Evolutionary conservation across 1,140 invertebrate species (phyloP).

Genomic region (Theocolax elegans): DNA sequence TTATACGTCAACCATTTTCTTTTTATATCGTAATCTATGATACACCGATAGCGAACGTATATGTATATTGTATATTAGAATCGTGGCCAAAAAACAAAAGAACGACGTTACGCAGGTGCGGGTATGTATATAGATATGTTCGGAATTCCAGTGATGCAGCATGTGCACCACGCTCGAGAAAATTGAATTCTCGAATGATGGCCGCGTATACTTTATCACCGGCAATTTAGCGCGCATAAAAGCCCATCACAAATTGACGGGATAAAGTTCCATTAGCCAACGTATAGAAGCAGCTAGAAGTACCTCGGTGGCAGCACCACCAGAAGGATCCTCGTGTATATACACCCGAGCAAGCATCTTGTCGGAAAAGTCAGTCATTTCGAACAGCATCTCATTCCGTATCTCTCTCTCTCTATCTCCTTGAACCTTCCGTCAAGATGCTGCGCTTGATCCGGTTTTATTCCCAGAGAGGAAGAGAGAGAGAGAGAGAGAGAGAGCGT

Average conservation of each 20-base stretch:
- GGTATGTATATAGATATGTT: no score
- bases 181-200: constrained; percentile 6
- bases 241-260: constrained; percentile 6
- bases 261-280: constrained; percentile 21
- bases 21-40: no score
- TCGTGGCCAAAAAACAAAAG: no score
- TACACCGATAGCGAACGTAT: no score
- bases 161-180: neutral
- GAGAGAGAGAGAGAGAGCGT: neutral
- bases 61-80: no score
- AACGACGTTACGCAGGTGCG: no score
- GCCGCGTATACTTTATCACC: constrained; percentile 3
- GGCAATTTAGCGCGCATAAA: neutral
- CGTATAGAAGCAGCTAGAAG: neutral
- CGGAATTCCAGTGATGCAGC: neutral
- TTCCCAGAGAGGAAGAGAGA: constrained; percentile 29
- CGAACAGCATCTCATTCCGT: constrained; percentile 39
- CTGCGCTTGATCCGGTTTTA: constrained; percentile 57
- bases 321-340: neutral
- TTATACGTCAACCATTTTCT: no score
- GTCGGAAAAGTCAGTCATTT: constrained; percentile 32
- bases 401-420: constrained; percentile 3
- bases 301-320: no score
- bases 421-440: constrained; percentile 38
- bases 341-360: neutral